phyloP scores from a whole-genome alignment of 2,797 vertebrate species.

The Falco novaeseelandiae region DNA sequence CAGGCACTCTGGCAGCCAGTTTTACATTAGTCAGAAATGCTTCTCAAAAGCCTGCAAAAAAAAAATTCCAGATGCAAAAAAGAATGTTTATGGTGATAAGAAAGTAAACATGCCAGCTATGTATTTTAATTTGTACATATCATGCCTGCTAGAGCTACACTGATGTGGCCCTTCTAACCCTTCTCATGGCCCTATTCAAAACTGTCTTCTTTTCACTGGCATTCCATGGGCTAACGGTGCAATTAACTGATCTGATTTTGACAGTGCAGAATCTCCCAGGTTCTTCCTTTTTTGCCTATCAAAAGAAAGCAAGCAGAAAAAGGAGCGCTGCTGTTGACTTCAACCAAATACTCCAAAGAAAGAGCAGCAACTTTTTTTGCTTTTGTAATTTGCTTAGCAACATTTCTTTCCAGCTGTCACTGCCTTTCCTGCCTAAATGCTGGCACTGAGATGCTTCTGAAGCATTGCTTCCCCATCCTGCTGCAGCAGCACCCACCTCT shows the following conservation, averaged over 20 bases:
- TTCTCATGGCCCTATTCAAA: background rate
- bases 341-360: background rate
- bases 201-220: background rate
- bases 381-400: background rate
- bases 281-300: background rate
- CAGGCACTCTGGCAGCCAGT: background rate
- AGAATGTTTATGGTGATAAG: background rate
- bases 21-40: background rate
- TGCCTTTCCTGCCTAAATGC: background rate
- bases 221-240: background rate
- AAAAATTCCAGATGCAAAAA: background rate
- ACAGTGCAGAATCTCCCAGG: background rate
- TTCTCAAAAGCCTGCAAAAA: background rate
- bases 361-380: background rate
- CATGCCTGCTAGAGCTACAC: background rate
- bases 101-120: background rate
- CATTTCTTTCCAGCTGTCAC: background rate
- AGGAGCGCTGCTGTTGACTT: background rate
- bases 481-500: background rate
- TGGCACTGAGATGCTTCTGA: background rate
- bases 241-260: background rate
- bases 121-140: background rate
- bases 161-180: background rate
- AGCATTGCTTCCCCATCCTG: background rate
- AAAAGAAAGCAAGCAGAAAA: background rate